phyloP scores from a whole-genome alignment of 2,113 vertebrate species.

The Brienomyrus brachyistius region DNA sequence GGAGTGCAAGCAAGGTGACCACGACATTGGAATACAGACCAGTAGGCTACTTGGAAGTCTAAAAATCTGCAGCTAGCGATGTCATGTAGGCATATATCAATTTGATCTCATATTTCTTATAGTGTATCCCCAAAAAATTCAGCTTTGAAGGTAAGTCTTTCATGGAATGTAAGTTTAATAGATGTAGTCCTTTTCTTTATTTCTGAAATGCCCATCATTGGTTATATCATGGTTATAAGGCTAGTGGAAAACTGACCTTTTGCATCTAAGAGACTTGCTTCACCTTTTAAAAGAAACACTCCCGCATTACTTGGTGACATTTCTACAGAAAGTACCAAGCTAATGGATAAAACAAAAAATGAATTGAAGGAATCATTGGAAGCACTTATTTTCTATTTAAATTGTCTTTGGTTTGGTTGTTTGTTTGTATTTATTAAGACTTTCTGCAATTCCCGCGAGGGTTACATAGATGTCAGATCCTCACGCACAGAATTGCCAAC shows the following conservation, averaged over 20 bases:
- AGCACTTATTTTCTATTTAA: neutral
- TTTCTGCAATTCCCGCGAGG: neutral
- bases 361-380: neutral
- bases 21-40: neutral
- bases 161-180: neutral
- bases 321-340: neutral
- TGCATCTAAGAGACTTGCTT: neutral
- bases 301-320: neutral
- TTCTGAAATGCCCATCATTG: neutral
- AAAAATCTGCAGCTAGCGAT: neutral
- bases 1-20: neutral
- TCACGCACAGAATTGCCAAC: neutral
- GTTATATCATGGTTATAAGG: neutral
- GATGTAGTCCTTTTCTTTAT: neutral
- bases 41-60: neutral
- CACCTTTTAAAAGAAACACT: neutral
- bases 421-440: neutral
- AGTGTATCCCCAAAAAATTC: neutral
- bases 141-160: neutral
- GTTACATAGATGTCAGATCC: neutral
- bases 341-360: neutral
- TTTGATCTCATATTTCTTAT: neutral
- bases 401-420: neutral
- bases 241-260: neutral
- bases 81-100: neutral